Base-by-base conservation (phyloP, 1,140 invertebrate genomes). In the Tenebrio molitor region DNA sequence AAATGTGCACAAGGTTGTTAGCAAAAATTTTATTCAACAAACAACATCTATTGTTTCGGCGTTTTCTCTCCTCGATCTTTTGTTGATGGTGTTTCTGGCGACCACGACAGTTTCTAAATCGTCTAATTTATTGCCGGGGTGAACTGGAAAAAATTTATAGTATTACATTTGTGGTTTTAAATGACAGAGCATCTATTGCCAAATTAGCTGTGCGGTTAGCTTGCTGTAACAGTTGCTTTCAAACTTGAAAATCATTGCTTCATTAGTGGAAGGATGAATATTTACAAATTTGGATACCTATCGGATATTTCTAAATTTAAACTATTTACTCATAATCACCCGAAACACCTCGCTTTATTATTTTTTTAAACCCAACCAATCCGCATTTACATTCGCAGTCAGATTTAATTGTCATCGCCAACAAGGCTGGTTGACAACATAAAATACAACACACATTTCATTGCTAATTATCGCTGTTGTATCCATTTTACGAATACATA, bases 161-260 rank as follows among this genome's bases (percentile, higher is more conserved):
- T 58, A 58, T 58, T 58, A 58, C 50, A 58, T 58, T 58, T 58
- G 50, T 58, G 50, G 50, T 58, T 25, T 25, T 25, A 15, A 29
- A 29, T 58, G 50, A 58, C 50, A 34, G 50, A 58, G 50, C 50
- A 29, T 58, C 50, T 58, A 58, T 58, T 58, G 50, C 50, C 23
- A 29, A 58, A 58, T 58, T 58, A 34, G 29, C n/a, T 14, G 10
- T 58, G 50, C n/a, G 50, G 50, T 58, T 58, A 12, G 1, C 36
- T 39, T 58, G 23, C 23, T 58, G 50, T 29, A 58, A 58, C 23
- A 8, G 19, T 8, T 8, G 19, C n/a, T n/a, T 53, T 23, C 7
- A 53, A 53, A 53, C 17, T 34, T 58, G 23, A 58, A 58, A 29
- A 25, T 17, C 42, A n/a, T 46, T 46, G 42, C 42, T 58, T 58